Evolutionary conservation across 2,888 invertebrate species (phyloP).

Genomic region (Unio pictorum): DNA sequence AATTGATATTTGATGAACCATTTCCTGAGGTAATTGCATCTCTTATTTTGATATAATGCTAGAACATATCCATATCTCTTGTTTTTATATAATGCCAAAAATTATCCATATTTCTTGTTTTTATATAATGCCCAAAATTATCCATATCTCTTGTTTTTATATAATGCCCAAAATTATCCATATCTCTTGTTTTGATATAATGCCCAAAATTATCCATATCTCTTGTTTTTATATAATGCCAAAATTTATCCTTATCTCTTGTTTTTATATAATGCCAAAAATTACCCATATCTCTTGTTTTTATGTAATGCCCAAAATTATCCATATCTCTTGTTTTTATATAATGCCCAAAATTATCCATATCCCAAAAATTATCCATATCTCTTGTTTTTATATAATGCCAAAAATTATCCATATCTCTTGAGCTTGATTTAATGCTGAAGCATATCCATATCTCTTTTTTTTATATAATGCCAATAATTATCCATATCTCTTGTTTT

Average conservation of each 20-base stretch:
- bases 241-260: background rate
- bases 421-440: too few relatives aligned
- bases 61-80: background rate
- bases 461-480: too few relatives aligned
- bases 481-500: background rate
- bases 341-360: background rate
- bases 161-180: background rate
- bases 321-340: background rate
- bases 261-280: too few relatives aligned
- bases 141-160: background rate
- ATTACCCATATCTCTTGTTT: too few relatives aligned
- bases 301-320: too few relatives aligned
- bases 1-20: constrained; percentile 87
- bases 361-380: background rate
- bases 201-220: background rate
- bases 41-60: background rate
- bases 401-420: background rate
- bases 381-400: background rate
- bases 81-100: too few relatives aligned
- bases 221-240: background rate
- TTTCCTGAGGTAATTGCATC: constrained; percentile 70
- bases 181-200: too few relatives aligned
- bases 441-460: background rate
- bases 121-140: too few relatives aligned
- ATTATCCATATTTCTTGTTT: too few relatives aligned